Evolutionary conservation across 2,888 invertebrate genomes (phyloP).

Genomic region (Teleiodes luculella): DNA sequence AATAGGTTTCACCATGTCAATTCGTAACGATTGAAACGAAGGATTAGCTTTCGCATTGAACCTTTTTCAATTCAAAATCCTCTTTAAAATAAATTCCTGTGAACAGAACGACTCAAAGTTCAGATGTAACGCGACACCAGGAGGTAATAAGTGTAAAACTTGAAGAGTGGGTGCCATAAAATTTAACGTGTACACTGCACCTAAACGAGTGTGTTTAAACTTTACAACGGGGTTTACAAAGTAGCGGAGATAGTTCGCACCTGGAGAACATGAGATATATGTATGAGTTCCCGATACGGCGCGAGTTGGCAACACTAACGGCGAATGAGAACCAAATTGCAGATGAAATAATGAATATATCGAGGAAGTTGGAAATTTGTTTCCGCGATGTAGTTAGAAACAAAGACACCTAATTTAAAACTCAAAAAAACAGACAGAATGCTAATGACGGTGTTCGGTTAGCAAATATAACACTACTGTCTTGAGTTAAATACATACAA

Average conservation of each 20-base stretch:
- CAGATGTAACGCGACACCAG: conserved; percentile 1
- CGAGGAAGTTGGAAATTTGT: not conserved
- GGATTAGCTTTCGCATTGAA: not conserved
- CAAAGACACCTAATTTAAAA: not conserved
- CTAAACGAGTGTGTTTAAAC: conserved; percentile 30
- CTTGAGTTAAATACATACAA: not conserved
- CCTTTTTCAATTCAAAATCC: not conserved
- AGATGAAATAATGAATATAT: not conserved
- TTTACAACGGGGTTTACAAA: conserved; percentile 35
- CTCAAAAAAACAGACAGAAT: not conserved
- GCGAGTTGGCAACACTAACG: conserved; percentile 24
- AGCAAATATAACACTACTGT: not conserved
- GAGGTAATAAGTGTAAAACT: conserved; percentile 17
- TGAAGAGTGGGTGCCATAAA: conserved; percentile 24
- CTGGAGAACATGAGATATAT: conserved; percentile 46
- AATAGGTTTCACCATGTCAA: no score
- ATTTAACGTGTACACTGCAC: conserved; percentile 26
- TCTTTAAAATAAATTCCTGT: not conserved
- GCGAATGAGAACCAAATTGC: not conserved
- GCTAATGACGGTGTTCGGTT: not conserved
- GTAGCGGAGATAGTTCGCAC: conserved; percentile 50
- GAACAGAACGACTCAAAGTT: not conserved
- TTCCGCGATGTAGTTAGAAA: not conserved
- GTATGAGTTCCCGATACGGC: conserved; percentile 63
- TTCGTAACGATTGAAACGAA: no score